Evolutionary conservation across 2,113 vertebrate species (phyloP).

Genomic region (Ophthalmolycus amberensis): DNA sequence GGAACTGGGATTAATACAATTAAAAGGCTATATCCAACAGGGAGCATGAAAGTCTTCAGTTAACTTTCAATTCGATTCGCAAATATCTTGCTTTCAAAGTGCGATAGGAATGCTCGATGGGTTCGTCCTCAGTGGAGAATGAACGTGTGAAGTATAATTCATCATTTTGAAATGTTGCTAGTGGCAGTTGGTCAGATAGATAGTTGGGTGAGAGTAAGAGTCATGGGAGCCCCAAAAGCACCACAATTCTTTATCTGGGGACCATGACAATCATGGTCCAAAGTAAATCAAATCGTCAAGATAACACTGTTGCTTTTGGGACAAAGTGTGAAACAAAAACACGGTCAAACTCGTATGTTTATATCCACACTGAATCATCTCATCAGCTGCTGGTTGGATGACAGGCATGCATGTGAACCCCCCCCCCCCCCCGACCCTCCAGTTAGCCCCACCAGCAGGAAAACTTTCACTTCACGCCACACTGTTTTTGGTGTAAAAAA

Average conservation of each 20-base stretch:
- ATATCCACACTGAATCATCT: neutral
- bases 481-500: neutral
- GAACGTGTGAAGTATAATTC: too few species aligned
- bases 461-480: too few species aligned
- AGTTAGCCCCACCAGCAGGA: neutral
- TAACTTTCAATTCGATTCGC: neutral
- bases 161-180: too few species aligned
- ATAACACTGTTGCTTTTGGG: neutral
- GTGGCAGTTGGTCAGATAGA: too few species aligned
- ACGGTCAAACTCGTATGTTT: neutral
- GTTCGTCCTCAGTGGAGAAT: too few species aligned
- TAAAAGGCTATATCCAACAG: neutral
- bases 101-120: too few species aligned
- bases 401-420: neutral
- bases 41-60: neutral
- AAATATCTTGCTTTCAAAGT: neutral
- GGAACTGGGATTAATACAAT: neutral
- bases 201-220: too few species aligned
- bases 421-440: neutral
- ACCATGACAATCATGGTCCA: neutral
- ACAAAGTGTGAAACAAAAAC: neutral
- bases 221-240: neutral
- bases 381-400: neutral
- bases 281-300: neutral
- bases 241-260: neutral